Evolutionary conservation across 2,888 invertebrate species (phyloP), one percentile per base, ranked within the genome.

Genomic region (Leptinotarsa peninsularis): DNA sequence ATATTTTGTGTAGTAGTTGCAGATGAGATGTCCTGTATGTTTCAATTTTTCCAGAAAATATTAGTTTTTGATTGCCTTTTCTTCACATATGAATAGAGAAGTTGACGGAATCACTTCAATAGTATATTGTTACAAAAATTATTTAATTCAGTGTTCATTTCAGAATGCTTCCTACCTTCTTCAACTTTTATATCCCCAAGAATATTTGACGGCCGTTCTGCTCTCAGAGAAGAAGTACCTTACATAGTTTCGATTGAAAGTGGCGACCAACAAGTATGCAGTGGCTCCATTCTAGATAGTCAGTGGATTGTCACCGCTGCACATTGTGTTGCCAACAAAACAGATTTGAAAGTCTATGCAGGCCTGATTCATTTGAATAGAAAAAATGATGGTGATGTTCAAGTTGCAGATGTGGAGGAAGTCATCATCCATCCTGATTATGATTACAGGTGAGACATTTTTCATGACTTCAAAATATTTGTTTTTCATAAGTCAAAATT

Each of bases 261-360:
- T 1, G 43, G 33, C 3, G 33, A 63, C 63, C 17, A 63, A 10
- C 63, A 63, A n/a, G 2, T 63, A 27, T 63, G 63, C 33, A 33
- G n/a, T 17, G 63, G 63, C 10, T 33, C 63, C 33, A 63, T 63
- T 43, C 4, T 63, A 10, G n/a, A 33, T 63, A 17, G 33, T 15
- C 33, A 63, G 27, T 27, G 17, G 43, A 63, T 63, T n/a, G n/a
- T 63, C n/a, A 63, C 63, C n/a, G 63, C 33, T n/a, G 63, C 63
- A 15, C 63, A 63, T 18, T 63, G 63, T n/a, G 63, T 63, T 63
- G 63, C 43, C 33, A 63, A 63, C n/a, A 3, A 43, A 63, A 63
- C 23, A 27, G 10, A n/a, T 43, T 33, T 63, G 63, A 33, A n/a
- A 43, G 13, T 63, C 18, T 43, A n/a, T 14, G 63, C 63, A 4